A percentile compares a stretch with the other conserved stretches of the same genome.
phyloP scores from a whole-genome alignment of 2,888 invertebrate species.

The Geophilus truncorum region DNA sequence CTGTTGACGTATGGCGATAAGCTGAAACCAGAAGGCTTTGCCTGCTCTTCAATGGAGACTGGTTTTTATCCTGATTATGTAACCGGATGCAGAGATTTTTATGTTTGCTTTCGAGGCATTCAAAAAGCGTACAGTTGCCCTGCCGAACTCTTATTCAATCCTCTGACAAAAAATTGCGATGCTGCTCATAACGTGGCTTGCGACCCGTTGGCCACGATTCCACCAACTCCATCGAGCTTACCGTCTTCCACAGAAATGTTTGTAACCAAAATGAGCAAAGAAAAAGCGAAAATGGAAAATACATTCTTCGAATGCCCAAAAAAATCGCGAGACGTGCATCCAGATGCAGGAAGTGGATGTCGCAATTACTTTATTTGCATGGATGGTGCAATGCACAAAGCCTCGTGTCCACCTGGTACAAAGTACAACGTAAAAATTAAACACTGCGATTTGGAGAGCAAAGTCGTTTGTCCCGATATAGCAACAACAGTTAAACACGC shows the following conservation, averaged over 20 bases:
- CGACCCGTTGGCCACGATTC: constrained; percentile 30
- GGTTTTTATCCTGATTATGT: constrained; percentile 40
- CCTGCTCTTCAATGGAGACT: constrained; percentile 37
- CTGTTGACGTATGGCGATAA: neutral
- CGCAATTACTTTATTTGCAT: constrained; percentile 38
- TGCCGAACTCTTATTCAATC: constrained; percentile 39
- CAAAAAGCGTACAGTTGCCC: constrained; percentile 39
- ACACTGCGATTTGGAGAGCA: constrained; percentile 33
- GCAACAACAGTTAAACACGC: neutral
- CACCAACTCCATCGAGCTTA: neutral
- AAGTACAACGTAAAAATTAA: constrained; percentile 35
- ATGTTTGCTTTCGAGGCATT: constrained; percentile 38
- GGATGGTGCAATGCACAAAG: constrained; percentile 18
- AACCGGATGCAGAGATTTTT: constrained; percentile 39
- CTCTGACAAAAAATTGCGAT: constrained; percentile 39
- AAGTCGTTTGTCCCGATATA: constrained; percentile 31
- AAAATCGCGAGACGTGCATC: constrained; percentile 34
- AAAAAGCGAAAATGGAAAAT: neutral
- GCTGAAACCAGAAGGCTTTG: neutral
- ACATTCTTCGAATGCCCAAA: constrained; percentile 33
- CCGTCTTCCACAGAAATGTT: neutral
- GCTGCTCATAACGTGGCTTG: constrained; percentile 39
- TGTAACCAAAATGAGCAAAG: neutral
- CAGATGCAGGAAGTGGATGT: constrained; percentile 37
- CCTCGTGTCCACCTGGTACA: constrained; percentile 37